Conservation (phyloP, 2,797 vertebrate genomes). For the Geotrypetes seraphini region DNA sequence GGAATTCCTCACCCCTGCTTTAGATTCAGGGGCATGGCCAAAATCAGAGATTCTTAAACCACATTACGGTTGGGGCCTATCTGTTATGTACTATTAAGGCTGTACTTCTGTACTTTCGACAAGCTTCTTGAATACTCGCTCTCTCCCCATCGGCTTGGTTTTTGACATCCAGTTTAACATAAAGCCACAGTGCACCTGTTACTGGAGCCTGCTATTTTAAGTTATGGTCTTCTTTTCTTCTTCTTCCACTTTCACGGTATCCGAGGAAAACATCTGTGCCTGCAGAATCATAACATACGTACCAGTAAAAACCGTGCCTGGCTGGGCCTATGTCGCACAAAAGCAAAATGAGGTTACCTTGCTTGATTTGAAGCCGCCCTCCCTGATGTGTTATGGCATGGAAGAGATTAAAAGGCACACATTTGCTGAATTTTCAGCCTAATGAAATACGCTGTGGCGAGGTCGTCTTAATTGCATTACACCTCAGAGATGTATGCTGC, state of each 20-base stretch:
- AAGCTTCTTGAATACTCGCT: background rate
- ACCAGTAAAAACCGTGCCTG: constrained; percentile 25
- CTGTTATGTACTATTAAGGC: constrained; percentile 1
- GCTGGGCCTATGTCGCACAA: no score
- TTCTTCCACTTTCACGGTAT: constrained; percentile 21
- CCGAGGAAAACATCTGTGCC: constrained; percentile 25
- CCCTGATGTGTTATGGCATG: constrained; percentile 24
- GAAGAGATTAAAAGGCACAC: constrained; percentile 24
- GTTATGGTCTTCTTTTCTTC: background rate
- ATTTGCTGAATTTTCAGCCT: constrained; percentile 32
- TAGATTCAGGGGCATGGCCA: no score
- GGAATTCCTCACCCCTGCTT: no score
- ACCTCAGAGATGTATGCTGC: constrained; percentile 39
- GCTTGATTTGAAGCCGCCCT: constrained; percentile 13
- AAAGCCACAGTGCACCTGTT: background rate
- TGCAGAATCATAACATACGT: constrained; percentile 7
- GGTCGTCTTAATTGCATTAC: constrained; percentile 30
- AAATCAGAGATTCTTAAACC: rapidly evolving
- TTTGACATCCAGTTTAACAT: rapidly evolving
- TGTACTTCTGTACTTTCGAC: background rate
- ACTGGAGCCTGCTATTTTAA: no score
- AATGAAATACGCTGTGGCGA: constrained; percentile 24
- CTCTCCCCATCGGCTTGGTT: rapidly evolving
- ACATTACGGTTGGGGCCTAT: background rate
- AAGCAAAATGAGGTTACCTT: constrained; percentile 29